Evolutionary conservation across 2,113 vertebrate species (phyloP).

Genomic region (Leptodactylus fuscus): DNA sequence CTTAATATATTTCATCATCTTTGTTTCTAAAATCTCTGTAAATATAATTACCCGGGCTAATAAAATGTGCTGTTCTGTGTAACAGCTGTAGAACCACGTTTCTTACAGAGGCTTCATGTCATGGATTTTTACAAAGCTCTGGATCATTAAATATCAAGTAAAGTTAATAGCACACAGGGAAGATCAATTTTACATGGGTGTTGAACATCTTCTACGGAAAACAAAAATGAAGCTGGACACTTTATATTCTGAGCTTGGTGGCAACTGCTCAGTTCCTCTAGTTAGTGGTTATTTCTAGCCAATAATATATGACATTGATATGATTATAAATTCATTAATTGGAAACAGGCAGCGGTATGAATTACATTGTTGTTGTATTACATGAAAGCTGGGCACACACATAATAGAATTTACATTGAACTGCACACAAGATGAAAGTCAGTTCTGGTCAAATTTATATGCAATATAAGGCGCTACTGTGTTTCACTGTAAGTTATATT

Average conservation of each 20-base stretch:
- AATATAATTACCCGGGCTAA: not conserved
- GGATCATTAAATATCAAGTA: slow-evolving; percentile 50
- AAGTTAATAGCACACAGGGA: slow-evolving; percentile 20
- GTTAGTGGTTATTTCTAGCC: not conserved
- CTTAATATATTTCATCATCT: slow-evolving; percentile 11
- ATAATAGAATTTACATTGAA: not conserved
- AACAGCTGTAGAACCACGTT: slow-evolving; percentile 25
- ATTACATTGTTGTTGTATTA: not conserved
- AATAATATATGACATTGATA: not conserved
- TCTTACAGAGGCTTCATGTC: slow-evolving; percentile 2
- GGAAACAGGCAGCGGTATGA: not conserved
- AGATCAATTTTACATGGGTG: slow-evolving; percentile 49
- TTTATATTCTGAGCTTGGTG: not conserved
- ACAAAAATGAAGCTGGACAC: slow-evolving; percentile 13
- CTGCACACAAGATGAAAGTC: not conserved
- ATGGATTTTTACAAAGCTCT: slow-evolving; percentile 43
- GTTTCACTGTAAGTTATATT: no score
- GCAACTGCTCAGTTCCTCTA: not conserved
- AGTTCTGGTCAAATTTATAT: not conserved
- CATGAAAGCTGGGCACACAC: not conserved
- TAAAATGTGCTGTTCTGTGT: slow-evolving; percentile 25
- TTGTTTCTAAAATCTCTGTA: slow-evolving; percentile 27
- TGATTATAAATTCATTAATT: not conserved
- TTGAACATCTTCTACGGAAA: slow-evolving; percentile 30
- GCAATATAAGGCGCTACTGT: not conserved